Evolutionary conservation across 2,888 invertebrate species (phyloP), one percentile per base, ranked within the genome.

Genomic region (Habrosyne pyritoides): DNA sequence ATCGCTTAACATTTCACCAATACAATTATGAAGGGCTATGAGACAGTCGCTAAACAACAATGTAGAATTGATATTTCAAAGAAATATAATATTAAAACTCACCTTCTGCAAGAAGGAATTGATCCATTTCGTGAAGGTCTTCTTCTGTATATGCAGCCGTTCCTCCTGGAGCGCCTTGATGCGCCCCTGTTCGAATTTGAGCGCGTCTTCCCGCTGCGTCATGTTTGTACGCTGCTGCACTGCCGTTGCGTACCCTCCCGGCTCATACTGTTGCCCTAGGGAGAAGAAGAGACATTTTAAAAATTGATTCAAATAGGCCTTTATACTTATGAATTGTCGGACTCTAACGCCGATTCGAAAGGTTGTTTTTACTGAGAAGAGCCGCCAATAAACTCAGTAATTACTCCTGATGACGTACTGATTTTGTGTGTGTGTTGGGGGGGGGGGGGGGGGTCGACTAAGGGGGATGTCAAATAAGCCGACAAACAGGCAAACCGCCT

Each of bases 41-140:
- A 36, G 36, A 10, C 12, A 21, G n/a, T 21, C 30, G 14, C 49
- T 52, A 8, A 21, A 14, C 22, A 26, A 51, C 8, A 22, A 22
- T 48, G 7, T 21, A 14, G 6, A 12, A 0, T 2, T 22, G 4
- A 10, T 21, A 10, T 47, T 21, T 10, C n/a, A 47, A 21, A 21
- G 8, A 4, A n/a, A 4, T 10, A 6, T 2, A 21, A 21, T 21
- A 24, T 51, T 49, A n/a, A 12, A 18, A 58, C 71, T 70, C 79
- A 98, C 98, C 96, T 98, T 98, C 84, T 97, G 95, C 77, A 99
- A 92, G 91, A 98, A 98, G 21, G 98, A 98, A 93, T 99, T 99
- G 96, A 99, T 97, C 99, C 99, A 99, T 98, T 99, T 99, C 75
- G 99, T 99, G 93, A 99, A 99, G 28, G 99, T 99, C 92, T 99